These are phyloP conservation scores for Mobula birostris DNA, from an alignment of 2,113 vertebrate species.

Conservation along the genomic window DNA sequence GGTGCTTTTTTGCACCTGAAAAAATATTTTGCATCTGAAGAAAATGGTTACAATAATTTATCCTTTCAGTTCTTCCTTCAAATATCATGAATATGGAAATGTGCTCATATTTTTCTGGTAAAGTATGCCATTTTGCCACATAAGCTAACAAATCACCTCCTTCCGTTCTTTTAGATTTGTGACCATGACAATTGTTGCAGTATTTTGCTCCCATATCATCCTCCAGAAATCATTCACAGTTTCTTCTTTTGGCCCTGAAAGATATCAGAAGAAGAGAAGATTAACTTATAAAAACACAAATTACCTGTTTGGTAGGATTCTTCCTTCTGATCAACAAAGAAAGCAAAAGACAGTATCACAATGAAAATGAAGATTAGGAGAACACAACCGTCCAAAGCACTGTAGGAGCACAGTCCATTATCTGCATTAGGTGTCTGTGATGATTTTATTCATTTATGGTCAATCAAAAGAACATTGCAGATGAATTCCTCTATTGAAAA, in stretches of 20 bases:
- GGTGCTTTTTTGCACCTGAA: too few species aligned
- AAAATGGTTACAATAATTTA: background rate
- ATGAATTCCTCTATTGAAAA: too few species aligned
- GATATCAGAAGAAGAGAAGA: conserved; percentile 24
- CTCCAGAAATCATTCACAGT: conserved; percentile 97
- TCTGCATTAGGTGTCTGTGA: too few species aligned
- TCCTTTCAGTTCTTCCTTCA: background rate
- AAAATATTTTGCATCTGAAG: background rate
- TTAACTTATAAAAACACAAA: background rate
- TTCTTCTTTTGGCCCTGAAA: conserved; percentile 92
- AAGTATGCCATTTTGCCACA: background rate
- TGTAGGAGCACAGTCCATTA: too few species aligned
- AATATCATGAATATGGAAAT: background rate
- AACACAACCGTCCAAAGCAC: too few species aligned
- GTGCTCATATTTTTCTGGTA: background rate
- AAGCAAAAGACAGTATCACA: background rate
- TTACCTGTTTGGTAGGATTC: background rate
- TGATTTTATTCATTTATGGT: too few species aligned
- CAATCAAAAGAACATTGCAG: too few species aligned
- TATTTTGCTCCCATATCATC: conserved; percentile 99
- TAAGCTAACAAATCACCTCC: conserved; percentile 60
- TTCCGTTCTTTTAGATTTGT: conserved; percentile 97
- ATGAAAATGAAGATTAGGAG: too few species aligned
- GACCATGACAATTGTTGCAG: conserved; percentile 96
- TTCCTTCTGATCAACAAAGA: background rate